phyloP scores from a whole-genome alignment of 1,140 invertebrate species.

The Trichonephila clavata region DNA sequence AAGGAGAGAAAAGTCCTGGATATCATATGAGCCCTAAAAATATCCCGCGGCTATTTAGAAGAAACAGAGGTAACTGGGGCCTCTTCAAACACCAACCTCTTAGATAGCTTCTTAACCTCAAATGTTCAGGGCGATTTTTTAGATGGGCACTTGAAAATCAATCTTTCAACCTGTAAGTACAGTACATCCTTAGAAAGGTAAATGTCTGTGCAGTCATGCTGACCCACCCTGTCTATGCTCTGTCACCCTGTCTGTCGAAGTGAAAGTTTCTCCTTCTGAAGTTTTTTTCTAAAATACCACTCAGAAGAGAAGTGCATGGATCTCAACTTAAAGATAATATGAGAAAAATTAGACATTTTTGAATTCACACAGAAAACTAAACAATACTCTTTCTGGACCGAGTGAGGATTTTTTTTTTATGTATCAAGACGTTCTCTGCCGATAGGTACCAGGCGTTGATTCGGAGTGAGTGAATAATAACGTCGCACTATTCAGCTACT shows the following conservation, averaged over 20 bases:
- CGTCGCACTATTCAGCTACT: no score
- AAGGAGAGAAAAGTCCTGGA: constrained; percentile 83
- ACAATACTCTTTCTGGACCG: not conserved
- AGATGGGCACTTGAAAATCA: constrained; percentile 11
- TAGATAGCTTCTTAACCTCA: constrained; percentile 65
- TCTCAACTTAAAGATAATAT: constrained; percentile 5
- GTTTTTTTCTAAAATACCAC: not conserved
- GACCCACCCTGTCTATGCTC: not conserved
- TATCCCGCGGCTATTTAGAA: constrained; percentile 47
- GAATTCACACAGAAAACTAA: not conserved
- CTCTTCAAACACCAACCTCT: constrained; percentile 78
- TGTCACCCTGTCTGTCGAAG: no score
- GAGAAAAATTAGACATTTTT: not conserved
- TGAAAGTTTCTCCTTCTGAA: not conserved
- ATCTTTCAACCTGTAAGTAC: not conserved
- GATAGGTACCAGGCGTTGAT: constrained; percentile 19
- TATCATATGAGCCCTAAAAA: constrained; percentile 78
- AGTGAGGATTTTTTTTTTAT: constrained; percentile 52
- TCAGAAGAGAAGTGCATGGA: not conserved
- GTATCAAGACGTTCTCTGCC: not conserved
- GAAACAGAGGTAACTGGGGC: constrained; percentile 80
- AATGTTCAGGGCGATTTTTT: not conserved
- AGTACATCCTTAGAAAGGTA: not conserved
- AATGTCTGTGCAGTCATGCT: not conserved
- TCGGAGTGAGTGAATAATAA: no score